phyloP scores from a whole-genome alignment of 2,113 vertebrate species.

The Globicephala melas region DNA sequence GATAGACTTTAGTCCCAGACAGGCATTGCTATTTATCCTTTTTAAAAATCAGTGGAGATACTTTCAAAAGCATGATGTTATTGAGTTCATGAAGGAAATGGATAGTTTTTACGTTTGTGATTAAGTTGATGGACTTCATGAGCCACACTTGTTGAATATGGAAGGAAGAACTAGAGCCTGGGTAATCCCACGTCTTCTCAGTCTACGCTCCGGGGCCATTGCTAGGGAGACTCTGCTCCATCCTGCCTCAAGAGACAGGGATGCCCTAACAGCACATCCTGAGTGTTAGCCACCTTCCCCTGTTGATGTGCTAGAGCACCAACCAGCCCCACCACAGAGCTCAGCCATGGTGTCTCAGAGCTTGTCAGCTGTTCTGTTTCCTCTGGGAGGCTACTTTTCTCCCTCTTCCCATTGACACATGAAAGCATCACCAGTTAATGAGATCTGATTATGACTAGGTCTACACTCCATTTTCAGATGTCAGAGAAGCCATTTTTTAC shows the following conservation, averaged over 20 bases:
- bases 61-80: background rate
- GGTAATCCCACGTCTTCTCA: background rate
- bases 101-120: background rate
- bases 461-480: background rate
- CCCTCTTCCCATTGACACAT: background rate
- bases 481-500: background rate
- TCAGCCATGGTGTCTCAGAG: background rate
- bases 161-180: background rate
- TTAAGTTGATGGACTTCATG: background rate
- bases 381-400: background rate
- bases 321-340: background rate
- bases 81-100: background rate
- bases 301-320: rapidly evolving
- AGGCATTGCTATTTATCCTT: background rate
- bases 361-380: too few species aligned
- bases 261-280: background rate
- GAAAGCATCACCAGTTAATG: background rate
- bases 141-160: background rate
- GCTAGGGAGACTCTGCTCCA: too few species aligned
- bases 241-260: background rate
- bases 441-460: background rate
- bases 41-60: background rate
- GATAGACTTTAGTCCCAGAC: background rate
- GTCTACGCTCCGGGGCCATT: background rate
- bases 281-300: too few species aligned